Evolutionary conservation across 2,113 vertebrate species (phyloP).

Genomic region (Dendrocopos noguchii): DNA sequence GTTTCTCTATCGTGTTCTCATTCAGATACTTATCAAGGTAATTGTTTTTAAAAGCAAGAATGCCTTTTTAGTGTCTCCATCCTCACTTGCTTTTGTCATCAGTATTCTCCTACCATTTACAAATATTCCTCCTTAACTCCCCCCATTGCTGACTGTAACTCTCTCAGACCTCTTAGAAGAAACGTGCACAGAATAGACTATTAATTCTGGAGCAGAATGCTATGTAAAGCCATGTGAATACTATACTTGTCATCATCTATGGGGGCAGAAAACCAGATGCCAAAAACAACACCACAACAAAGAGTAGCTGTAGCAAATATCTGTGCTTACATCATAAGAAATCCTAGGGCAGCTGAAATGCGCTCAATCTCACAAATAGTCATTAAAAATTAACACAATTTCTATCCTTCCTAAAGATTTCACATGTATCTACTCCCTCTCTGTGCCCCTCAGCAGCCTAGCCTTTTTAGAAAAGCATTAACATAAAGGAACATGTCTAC

Average conservation of each 20-base stretch:
- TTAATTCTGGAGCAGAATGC: background rate
- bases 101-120: background rate
- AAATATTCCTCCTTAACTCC: slow-evolving; percentile 8
- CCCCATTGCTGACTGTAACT: background rate
- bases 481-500: background rate
- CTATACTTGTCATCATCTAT: background rate
- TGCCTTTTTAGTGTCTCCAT: background rate
- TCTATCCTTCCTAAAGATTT: background rate
- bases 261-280: slow-evolving; percentile 19
- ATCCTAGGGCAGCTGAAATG: background rate
- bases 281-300: slow-evolving; percentile 3
- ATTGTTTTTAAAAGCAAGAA: slow-evolving; percentile 25
- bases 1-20: slow-evolving; percentile 6
- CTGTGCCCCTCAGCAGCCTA: background rate
- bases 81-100: background rate
- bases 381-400: background rate
- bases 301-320: slow-evolving; percentile 12
- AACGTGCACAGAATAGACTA: background rate
- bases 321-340: background rate
- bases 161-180: slow-evolving; percentile 8
- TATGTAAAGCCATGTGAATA: background rate
- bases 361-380: background rate
- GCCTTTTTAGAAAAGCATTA: background rate
- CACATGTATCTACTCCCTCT: background rate
- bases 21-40: background rate